These are phyloP conservation scores for Octomys mimax DNA, from an alignment of 2,797 vertebrate genomes.

Conservation along the genomic window DNA sequence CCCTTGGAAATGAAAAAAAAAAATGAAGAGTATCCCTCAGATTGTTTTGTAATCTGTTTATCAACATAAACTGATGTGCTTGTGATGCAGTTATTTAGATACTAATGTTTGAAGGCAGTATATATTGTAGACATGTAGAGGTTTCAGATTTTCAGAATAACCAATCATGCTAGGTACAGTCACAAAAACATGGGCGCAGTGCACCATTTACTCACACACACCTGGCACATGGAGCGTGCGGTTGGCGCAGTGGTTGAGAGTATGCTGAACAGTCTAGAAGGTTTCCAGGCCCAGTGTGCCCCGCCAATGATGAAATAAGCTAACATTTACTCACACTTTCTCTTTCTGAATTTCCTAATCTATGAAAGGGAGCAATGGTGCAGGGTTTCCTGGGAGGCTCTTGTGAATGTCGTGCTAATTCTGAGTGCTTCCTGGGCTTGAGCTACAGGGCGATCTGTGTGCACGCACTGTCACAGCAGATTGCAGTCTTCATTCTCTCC, in stretches of 20 bases:
- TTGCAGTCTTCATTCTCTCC: background rate
- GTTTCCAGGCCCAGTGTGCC: background rate
- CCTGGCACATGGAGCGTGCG: background rate
- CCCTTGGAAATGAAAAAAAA: background rate
- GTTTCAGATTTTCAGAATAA: background rate
- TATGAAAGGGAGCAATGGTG: background rate
- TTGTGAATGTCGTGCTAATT: background rate
- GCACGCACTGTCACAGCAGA: background rate
- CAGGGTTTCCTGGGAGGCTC: background rate
- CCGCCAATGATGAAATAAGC: background rate
- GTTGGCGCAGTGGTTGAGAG: background rate
- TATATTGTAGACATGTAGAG: background rate
- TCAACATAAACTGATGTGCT: too few relatives aligned
- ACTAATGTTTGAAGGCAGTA: background rate
- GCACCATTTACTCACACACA: background rate
- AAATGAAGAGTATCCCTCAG: background rate
- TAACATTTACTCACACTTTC: background rate
- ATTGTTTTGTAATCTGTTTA: background rate
- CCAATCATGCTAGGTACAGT: background rate
- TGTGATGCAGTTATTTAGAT: background rate
- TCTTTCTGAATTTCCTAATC: background rate
- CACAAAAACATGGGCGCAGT: background rate
- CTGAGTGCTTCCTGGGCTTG: background rate
- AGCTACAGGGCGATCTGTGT: background rate
- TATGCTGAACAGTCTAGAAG: background rate